Evolutionary conservation across 2,888 invertebrate species (phyloP), one percentile per base, ranked within the genome.

Genomic region (Drosophila pseudotalamancana): DNA sequence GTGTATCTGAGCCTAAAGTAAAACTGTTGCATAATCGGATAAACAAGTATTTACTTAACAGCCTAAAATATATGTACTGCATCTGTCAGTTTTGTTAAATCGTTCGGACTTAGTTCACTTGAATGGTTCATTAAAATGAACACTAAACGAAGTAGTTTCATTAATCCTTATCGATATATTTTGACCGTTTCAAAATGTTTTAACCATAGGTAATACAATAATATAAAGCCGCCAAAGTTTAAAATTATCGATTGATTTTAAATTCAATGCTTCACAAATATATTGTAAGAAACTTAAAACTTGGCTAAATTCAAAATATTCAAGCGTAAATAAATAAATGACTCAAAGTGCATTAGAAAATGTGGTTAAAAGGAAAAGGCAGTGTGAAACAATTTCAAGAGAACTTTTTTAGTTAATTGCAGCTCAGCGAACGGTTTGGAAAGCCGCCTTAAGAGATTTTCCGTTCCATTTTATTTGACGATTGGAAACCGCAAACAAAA

Each of bases 401-500:
- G 43, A 46, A 68, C 32, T 43, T 72, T n/a, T 73, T 42, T 21
- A 19, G 35, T 51, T 69, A 59, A 74, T 54, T 64, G 57, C 69
- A 74, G 35, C 40, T 18, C 12, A 11, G 8, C 35, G 25, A 21
- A 11, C 8, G 16, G 9, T 48, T 34, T 11, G 11, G 6, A 9
- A 12, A n/a, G 18, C 32, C 14, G 21, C 39, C 31, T 35, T 45
- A 25, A 50, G 37, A 57, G 34, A 40, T 42, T 50, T 57, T 39
- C 12, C 21, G 23, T 27, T 46, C 25, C 37, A 48, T 34, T 68
- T 62, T 49, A 51, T 23, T 61, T 34, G 32, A 37, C 12, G 69
- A 50, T 61, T 71, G 32, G 21, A 37, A 29, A 12, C 68, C 68
- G 31, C 49, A 68, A 50, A 50, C 45, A 50, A 35, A 61, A 73